These are phyloP conservation scores for Phocoena phocoena DNA, from an alignment of 2,113 vertebrate species.

Conservation along the genomic window DNA sequence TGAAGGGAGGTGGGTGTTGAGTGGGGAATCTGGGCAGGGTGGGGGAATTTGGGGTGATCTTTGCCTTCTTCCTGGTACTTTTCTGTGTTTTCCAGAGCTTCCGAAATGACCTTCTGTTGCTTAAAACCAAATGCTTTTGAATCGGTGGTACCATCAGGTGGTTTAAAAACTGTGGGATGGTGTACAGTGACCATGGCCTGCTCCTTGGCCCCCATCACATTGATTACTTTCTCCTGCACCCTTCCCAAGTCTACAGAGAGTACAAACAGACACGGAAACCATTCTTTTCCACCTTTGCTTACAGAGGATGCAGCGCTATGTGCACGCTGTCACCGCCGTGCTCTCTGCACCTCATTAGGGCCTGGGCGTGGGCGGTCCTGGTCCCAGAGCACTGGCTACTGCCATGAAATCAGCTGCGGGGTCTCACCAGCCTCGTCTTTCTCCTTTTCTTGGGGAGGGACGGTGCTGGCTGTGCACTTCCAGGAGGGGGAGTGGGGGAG, in stretches of 20 bases:
- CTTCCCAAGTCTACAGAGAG: too few relatives aligned
- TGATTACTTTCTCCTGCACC: accelerated
- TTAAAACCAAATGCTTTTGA: neutral
- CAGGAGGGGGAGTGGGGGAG: neutral
- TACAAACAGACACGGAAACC: accelerated
- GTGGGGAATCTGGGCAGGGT: neutral
- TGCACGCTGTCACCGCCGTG: accelerated
- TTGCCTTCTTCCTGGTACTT: neutral
- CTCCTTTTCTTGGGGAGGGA: neutral
- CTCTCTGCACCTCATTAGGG: neutral
- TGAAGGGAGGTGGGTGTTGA: too few relatives aligned
- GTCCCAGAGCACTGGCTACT: neutral
- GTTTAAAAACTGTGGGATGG: neutral
- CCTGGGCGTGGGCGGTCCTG: neutral
- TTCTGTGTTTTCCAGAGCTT: neutral
- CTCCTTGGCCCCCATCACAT: too few relatives aligned
- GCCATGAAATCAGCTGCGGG: neutral
- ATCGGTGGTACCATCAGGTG: too few relatives aligned
- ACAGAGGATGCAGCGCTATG: accelerated
- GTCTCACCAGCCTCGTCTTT: neutral
- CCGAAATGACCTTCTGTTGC: neutral
- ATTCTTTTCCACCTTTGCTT: accelerated
- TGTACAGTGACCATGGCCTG: accelerated
- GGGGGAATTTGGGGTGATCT: neutral
- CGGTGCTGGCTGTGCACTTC: neutral